Base-by-base conservation (phyloP, 2,797 vertebrate species). In the Crenichthys baileyi region DNA sequence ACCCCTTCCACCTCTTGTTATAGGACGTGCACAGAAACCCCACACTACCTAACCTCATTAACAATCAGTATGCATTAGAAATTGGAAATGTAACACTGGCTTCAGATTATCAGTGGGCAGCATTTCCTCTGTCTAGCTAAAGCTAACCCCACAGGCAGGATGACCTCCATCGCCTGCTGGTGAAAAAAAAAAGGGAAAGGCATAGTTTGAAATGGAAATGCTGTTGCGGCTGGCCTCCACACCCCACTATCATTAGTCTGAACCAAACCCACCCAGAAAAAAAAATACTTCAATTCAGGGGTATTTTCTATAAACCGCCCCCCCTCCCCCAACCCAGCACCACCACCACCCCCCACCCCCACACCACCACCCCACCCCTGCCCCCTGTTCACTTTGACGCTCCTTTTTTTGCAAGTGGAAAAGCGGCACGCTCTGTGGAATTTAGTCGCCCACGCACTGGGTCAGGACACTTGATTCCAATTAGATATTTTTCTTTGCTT, bases 381-480 rank as follows among this genome's bases (percentile, higher is more conserved):
- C 82, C 78, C 84, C 70, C n/a, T n/a, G 70, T 80, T 82, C 84
- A 75, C 68, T 76, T 82, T 83, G 71, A 70, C 73, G 73, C 80
- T 77, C 75, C 84, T 70, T 80, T 83, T 90, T 86, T 91, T 80
- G 86, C 85, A 77, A 93, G 89, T 92, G 92, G 93, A 95, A 95
- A 95, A 94, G 91, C 91, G 95, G 94, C 89, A 90, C 86, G 73
- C 90, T 91, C 90, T 91, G 90, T 53, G 86, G 93, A 95, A 95
- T 95, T 85, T 87, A 79, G 90, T 93, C 92, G 86, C 94, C 95
- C 93, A 94, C 93, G 85, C 92, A 92, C 89, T 83, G 85, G 91
- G 91, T 93, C 93, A 93, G 92, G 94, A 95, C 93, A 94, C 94
- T 96, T 95, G 94, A 96, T 95, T 95, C 94, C 93, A 95, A 95